Evolutionary conservation across 2,888 invertebrate species (phyloP).

Genomic region (Encarsia formosa): DNA sequence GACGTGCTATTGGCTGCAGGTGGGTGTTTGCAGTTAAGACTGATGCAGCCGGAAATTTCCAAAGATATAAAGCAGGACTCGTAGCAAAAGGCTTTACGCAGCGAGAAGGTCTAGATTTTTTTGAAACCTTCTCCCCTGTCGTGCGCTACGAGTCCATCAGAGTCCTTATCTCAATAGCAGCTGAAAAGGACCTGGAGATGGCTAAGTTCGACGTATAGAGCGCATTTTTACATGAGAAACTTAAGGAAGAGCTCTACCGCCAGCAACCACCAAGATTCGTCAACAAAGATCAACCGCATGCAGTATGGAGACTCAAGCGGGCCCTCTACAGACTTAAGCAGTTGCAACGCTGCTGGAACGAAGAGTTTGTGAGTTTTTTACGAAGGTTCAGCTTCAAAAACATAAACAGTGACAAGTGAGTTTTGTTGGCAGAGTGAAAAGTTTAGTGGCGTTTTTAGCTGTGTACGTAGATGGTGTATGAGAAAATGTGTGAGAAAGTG

Average conservation of each 20-base stretch:
- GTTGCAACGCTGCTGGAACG: conserved; percentile 22
- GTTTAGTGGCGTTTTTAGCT: conserved; percentile 9
- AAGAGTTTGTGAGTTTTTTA: conserved; percentile 13
- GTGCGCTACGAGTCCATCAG: conserved; percentile 2
- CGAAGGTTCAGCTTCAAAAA: conserved; percentile 6
- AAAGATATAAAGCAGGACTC: conserved; percentile 13
- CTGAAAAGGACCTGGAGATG: conserved; percentile 1
- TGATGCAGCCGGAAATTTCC: too few species aligned
- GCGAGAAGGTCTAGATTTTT: conserved; percentile 10
- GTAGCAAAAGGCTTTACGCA: conserved; percentile 11
- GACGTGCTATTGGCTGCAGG: conserved; percentile 1
- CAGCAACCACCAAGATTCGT: conserved; percentile 14
- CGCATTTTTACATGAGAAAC: conserved; percentile 2
- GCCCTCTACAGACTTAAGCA: conserved; percentile 23
- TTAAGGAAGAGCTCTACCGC: conserved; percentile 14
- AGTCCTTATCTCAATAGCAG: conserved; percentile 1
- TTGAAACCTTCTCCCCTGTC: conserved; percentile 6
- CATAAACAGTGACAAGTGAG: conserved; percentile 5
- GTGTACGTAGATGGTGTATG: conserved; percentile 26
- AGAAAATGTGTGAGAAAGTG: too few species aligned
- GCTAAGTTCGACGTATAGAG: conserved; percentile 1
- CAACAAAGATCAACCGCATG: background rate
- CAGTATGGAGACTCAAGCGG: conserved; percentile 6
- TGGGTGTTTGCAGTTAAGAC: conserved; percentile 9
- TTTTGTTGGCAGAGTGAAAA: conserved; percentile 3